phyloP scores from a whole-genome alignment of 1,140 invertebrate species.

The Anastrepha obliqua region DNA sequence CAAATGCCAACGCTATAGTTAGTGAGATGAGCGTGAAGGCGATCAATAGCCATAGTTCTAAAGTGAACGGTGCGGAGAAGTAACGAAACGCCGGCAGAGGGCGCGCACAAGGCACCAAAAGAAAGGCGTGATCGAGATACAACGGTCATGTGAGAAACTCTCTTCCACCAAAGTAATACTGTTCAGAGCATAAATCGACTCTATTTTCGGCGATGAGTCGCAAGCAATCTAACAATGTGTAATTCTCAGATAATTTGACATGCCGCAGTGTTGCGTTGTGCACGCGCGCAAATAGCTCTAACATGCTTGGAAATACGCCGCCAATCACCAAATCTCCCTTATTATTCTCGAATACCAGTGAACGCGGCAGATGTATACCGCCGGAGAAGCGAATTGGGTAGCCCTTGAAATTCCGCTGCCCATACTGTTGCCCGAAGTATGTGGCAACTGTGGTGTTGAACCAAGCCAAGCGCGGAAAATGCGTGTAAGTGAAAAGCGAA shows the following conservation, averaged over 20 bases:
- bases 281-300: background rate
- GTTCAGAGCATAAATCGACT: conserved; percentile 13
- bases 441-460: background rate
- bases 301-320: background rate
- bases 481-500: background rate
- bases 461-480: background rate
- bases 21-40: background rate
- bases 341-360: background rate
- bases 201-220: background rate
- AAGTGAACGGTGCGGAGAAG: background rate
- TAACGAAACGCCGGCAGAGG: background rate
- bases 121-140: background rate
- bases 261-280: background rate
- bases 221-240: background rate
- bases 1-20: background rate
- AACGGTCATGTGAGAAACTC: background rate
- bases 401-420: background rate
- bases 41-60: background rate
- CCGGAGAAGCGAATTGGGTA: background rate
- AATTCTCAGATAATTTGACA: background rate
- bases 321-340: background rate
- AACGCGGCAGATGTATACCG: background rate
- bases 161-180: too few relatives aligned
- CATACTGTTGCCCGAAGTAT: background rate
- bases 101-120: background rate